Conservation (phyloP, 2,797 vertebrate genomes). For the Sebastes trivittatus region DNA sequence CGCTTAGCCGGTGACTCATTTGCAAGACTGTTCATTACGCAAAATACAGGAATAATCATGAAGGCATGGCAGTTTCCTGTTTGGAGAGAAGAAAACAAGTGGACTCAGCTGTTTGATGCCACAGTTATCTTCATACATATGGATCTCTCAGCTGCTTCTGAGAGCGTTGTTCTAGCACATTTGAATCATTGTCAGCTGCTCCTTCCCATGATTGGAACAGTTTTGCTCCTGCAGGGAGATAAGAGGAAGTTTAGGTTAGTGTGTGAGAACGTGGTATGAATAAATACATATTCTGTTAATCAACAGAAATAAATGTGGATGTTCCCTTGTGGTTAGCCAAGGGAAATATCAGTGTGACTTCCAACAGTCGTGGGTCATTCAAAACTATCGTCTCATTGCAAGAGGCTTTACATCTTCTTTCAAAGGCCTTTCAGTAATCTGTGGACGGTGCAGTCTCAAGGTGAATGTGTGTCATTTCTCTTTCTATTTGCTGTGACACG, state of each 20-base stretch:
- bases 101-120: slow-evolving; percentile 60
- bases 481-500: slow-evolving; percentile 63
- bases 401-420: slow-evolving; percentile 1
- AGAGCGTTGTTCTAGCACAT: slow-evolving; percentile 50
- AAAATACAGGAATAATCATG: slow-evolving; percentile 47
- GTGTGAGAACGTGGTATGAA: background rate
- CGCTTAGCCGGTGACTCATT: slow-evolving; percentile 21
- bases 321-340: background rate
- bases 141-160: slow-evolving; percentile 48
- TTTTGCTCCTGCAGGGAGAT: slow-evolving; percentile 21
- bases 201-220: slow-evolving; percentile 46
- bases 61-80: slow-evolving; percentile 35
- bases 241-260: slow-evolving; percentile 31
- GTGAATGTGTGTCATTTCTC: slow-evolving; percentile 64
- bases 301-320: slow-evolving; percentile 1
- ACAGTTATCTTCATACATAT: slow-evolving; percentile 59
- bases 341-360: background rate
- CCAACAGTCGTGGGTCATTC: background rate
- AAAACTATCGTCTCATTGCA: background rate
- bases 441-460: slow-evolving; percentile 39
- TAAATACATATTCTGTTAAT: slow-evolving; percentile 21
- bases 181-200: slow-evolving; percentile 62
- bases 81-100: slow-evolving; percentile 53
- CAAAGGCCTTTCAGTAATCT: slow-evolving; percentile 7
- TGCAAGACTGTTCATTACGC: slow-evolving; percentile 36